phyloP scores from a whole-genome alignment of 2,113 vertebrate species.

The Rhadina sibilatrix region DNA sequence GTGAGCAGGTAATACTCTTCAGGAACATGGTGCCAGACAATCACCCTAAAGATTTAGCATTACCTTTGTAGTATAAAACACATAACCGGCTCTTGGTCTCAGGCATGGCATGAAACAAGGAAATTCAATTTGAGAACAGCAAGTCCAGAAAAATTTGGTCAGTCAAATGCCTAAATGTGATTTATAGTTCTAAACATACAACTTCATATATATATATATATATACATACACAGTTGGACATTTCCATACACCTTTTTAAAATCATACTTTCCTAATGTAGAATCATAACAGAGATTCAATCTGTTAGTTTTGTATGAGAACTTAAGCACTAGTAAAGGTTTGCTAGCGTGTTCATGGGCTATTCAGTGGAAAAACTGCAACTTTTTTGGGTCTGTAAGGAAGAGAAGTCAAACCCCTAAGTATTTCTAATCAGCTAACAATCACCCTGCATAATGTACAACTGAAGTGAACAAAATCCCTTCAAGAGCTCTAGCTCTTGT shows the following conservation, averaged over 20 bases:
- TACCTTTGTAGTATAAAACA: background rate
- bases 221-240: accelerated
- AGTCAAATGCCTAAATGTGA: background rate
- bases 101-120: background rate
- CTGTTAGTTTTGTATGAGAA: background rate
- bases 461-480: background rate
- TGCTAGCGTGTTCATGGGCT: background rate
- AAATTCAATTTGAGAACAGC: background rate
- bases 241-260: background rate
- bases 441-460: accelerated
- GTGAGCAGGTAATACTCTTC: background rate
- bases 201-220: background rate
- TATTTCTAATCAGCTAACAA: background rate
- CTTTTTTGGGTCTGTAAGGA: background rate
- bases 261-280: background rate
- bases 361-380: background rate
- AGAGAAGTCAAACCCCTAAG: background rate
- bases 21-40: background rate
- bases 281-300: background rate
- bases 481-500: background rate
- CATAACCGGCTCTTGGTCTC: background rate
- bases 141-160: background rate
- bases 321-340: background rate
- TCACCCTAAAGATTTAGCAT: background rate
- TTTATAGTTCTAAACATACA: background rate